A percentile compares a stretch with the other conserved stretches of the same genome.
Conservation (phyloP, 1,140 invertebrate genomes). For the Olivierus martensii region DNA sequence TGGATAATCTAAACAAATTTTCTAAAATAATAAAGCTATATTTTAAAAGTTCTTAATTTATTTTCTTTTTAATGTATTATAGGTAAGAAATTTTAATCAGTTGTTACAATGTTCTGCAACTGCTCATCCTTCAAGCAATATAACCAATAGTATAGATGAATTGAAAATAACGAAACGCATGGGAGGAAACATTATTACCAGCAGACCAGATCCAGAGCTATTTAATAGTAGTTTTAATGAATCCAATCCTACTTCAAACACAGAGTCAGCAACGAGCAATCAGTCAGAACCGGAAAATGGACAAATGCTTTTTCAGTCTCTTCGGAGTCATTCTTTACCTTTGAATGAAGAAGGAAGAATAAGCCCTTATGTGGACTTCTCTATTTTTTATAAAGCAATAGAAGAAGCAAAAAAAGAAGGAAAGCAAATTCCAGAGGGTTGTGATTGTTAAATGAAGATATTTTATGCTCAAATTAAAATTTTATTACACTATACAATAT, state of each 20-base stretch:
- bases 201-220: conserved; percentile 6
- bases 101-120: conserved; percentile 45
- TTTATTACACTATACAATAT: no score
- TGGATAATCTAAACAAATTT: neutral
- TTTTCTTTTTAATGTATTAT: no score
- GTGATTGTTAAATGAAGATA: neutral
- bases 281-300: conserved; percentile 18
- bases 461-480: no score
- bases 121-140: neutral
- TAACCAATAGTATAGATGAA: no score
- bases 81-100: conserved; percentile 69
- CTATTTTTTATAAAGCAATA: conserved; percentile 60
- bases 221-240: neutral
- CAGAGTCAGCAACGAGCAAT: conserved; percentile 12
- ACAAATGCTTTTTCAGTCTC: conserved; percentile 10
- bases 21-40: no score
- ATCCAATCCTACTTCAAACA: neutral
- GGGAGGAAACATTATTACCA: conserved; percentile 17
- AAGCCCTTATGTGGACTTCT: conserved; percentile 72
- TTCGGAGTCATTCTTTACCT: conserved; percentile 21
- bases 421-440: conserved; percentile 16
- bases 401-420: conserved; percentile 35
- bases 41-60: no score
- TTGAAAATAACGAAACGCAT: conserved; percentile 9
- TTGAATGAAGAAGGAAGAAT: conserved; percentile 46